Conservation (phyloP, 2,113 vertebrate genomes). For the Heterocephalus glaber region DNA sequence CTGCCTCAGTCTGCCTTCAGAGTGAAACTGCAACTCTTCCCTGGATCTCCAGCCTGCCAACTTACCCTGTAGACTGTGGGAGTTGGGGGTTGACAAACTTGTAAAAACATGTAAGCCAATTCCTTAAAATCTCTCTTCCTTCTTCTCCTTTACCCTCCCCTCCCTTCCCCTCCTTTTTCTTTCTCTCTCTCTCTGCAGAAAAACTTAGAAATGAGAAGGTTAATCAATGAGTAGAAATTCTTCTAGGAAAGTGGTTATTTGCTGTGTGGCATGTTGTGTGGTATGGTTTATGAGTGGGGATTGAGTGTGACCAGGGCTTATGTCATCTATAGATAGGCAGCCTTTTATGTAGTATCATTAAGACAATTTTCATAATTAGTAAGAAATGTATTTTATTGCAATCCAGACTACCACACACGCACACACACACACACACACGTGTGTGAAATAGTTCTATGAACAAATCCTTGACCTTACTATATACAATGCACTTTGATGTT, state of each 20-base stretch:
- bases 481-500: background rate
- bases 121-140: background rate
- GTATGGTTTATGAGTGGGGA: background rate
- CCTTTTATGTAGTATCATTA: background rate
- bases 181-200: background rate
- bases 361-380: background rate
- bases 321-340: background rate
- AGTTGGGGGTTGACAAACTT: background rate
- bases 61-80: background rate
- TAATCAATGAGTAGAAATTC: background rate
- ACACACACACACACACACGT: background rate
- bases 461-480: background rate
- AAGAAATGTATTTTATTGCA: constrained; percentile 1
- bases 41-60: background rate
- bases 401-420: background rate
- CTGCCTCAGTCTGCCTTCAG: background rate
- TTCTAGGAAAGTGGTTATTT: background rate
- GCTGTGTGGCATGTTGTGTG: background rate
- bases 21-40: background rate
- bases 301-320: background rate
- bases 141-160: too few species aligned
- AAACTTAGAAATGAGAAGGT: background rate
- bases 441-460: background rate
- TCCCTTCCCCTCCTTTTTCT: background rate
- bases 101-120: background rate